Conservation (phyloP, 2,888 invertebrate genomes). For the Rutpela maculata region DNA sequence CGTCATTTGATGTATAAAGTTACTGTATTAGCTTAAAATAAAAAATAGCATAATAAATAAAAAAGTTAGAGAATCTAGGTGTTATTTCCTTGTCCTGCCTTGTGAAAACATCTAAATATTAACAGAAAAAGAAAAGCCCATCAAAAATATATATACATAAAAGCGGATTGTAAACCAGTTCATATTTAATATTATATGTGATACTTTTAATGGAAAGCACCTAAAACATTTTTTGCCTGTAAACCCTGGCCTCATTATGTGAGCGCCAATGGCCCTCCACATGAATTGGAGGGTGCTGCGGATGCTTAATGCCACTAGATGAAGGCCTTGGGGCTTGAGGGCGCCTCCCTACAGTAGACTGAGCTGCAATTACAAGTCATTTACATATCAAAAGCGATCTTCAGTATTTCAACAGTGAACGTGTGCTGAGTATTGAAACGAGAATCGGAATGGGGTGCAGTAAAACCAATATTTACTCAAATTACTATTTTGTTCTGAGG, state of each 20-base stretch:
- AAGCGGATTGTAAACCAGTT: too few relatives aligned
- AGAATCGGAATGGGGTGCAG: constrained; percentile 27
- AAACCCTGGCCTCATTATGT: constrained; percentile 1
- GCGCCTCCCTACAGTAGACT: constrained; percentile 51
- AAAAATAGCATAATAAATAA: too few relatives aligned
- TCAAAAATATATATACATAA: too few relatives aligned
- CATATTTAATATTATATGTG: too few relatives aligned
- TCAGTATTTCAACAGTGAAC: constrained; percentile 61
- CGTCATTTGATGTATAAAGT: too few relatives aligned
- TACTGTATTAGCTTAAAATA: too few relatives aligned
- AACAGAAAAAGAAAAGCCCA: too few relatives aligned
- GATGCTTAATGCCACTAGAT: constrained; percentile 33
- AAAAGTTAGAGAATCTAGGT: too few relatives aligned
- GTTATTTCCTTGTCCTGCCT: too few relatives aligned
- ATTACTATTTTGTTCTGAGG: constrained; percentile 46
- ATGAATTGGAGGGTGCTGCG: constrained; percentile 24
- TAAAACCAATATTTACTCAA: constrained; percentile 46
- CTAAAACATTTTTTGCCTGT: not conserved
- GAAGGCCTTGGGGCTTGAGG: constrained; percentile 34
- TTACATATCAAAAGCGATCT: constrained; percentile 69
- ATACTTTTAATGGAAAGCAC: not conserved
- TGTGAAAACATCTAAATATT: too few relatives aligned
- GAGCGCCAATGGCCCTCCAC: constrained; percentile 19
- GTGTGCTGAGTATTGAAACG: constrained; percentile 47
- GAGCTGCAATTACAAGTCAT: constrained; percentile 65